Evolutionary conservation across 2,797 vertebrate species (phyloP).

Genomic region (Acanthurus tractus): DNA sequence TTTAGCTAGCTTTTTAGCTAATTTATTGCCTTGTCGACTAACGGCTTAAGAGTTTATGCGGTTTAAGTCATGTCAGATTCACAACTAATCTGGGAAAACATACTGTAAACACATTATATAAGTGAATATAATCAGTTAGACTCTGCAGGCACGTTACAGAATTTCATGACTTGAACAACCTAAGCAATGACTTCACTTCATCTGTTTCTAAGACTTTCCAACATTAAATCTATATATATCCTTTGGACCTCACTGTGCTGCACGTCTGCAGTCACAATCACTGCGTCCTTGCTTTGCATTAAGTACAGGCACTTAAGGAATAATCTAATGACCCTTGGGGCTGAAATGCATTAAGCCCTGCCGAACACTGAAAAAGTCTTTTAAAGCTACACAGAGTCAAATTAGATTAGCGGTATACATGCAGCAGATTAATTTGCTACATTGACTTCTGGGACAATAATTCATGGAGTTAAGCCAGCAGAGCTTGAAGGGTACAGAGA

Average conservation of each 20-base stretch:
- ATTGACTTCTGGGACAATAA: constrained; percentile 26
- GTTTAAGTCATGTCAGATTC: no score
- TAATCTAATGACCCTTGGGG: constrained; percentile 21
- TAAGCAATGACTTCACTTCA: not conserved
- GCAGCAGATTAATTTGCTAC: constrained; percentile 36
- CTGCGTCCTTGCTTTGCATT: not conserved
- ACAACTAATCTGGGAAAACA: no score
- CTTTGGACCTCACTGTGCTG: not conserved
- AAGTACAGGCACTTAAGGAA: constrained; percentile 10
- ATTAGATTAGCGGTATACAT: constrained; percentile 14
- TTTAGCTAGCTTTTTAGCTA: no score
- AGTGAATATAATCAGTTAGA: no score
- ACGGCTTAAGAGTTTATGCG: no score
- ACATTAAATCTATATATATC: not conserved
- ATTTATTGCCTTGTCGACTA: no score
- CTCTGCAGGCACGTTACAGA: no score
- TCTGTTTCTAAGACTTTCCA: not conserved
- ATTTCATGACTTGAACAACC: no score
- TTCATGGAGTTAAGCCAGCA: constrained; percentile 31
- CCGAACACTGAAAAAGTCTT: constrained; percentile 42
- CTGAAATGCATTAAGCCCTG: constrained; percentile 25
- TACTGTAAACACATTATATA: no score
- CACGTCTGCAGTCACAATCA: not conserved
- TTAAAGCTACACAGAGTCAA: constrained; percentile 25
- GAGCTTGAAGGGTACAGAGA: not conserved